Evolutionary conservation across 1,140 invertebrate species (phyloP).

Genomic region (Phymastichus coffea): DNA sequence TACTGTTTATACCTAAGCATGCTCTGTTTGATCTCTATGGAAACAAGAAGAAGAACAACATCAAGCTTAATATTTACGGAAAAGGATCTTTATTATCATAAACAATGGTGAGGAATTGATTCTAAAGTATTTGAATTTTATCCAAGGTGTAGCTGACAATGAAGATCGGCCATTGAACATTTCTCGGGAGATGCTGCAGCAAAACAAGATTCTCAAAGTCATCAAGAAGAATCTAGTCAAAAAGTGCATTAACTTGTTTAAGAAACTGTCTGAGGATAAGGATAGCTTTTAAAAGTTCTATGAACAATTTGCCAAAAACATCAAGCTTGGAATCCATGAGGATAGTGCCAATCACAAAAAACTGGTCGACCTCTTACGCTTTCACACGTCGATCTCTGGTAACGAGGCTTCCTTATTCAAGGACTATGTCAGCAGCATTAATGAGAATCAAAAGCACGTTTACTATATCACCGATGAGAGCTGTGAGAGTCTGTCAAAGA

Average conservation of each 20-base stretch:
- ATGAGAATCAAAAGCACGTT: constrained; percentile 96
- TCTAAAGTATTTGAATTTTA: constrained; percentile 96
- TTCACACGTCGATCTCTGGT: constrained; percentile 90
- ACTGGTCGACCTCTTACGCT: constrained; percentile 87
- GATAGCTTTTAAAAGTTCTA: constrained; percentile 99
- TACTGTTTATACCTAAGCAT: constrained; percentile 91
- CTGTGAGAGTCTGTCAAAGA: constrained; percentile 94
- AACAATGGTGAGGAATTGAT: constrained; percentile 99
- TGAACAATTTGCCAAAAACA: constrained; percentile 96
- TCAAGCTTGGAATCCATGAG: constrained; percentile 98
- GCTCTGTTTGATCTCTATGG: constrained; percentile 98
- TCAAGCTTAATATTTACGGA: constrained; percentile 94
- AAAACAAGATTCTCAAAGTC: constrained; percentile 97
- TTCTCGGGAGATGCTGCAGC: constrained; percentile 97
- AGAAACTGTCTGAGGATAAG: constrained; percentile 93
- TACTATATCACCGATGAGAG: constrained; percentile 98
- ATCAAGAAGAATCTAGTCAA: constrained; percentile 98
- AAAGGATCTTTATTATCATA: constrained; percentile 92
- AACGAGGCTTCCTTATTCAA: constrained; percentile 91
- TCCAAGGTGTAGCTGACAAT: constrained; percentile 95
- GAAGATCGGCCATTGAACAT: constrained; percentile 98
- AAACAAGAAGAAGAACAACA: constrained; percentile 97
- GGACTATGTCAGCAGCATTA: constrained; percentile 97
- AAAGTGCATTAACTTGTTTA: constrained; percentile 96
- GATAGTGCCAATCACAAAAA: constrained; percentile 94